These are phyloP conservation scores for Cheilosia vulpina DNA, from an alignment of 2,888 invertebrate genomes.

Conservation along the genomic window DNA sequence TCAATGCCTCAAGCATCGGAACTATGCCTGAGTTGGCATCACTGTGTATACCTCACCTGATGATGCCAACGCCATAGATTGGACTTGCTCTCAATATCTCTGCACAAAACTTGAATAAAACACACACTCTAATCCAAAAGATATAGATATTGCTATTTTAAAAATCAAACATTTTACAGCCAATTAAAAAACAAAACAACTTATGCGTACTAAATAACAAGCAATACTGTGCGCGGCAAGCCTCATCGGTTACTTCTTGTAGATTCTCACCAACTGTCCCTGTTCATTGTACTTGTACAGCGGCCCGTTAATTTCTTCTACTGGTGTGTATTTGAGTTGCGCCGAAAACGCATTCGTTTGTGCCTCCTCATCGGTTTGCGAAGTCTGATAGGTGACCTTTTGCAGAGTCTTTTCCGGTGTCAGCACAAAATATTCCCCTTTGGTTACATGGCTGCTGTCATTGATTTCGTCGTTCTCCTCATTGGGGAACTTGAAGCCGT, in stretches of 20 bases:
- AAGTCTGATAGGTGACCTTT: conserved; percentile 81
- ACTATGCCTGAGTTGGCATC: too few relatives aligned
- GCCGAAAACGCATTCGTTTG: conserved; percentile 81
- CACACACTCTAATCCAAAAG: neutral
- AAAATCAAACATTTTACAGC: conserved; percentile 17
- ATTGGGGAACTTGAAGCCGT: neutral
- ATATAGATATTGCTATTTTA: neutral
- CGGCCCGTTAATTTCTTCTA: conserved; percentile 82
- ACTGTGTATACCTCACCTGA: too few relatives aligned
- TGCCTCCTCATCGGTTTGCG: conserved; percentile 79
- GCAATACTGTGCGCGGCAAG: conserved; percentile 34
- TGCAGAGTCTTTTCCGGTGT: conserved; percentile 82
- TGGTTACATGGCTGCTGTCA: conserved; percentile 76
- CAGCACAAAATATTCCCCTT: conserved; percentile 83
- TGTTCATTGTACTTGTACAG: conserved; percentile 82
- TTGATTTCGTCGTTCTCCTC: conserved; percentile 69
- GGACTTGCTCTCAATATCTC: too few relatives aligned
- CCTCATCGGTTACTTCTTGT: conserved; percentile 77
- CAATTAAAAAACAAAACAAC: conserved; percentile 18
- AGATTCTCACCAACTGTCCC: conserved; percentile 81
- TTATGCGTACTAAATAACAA: conserved; percentile 40
- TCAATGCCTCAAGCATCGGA: too few relatives aligned
- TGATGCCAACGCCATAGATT: too few relatives aligned
- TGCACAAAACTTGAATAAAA: too few relatives aligned
- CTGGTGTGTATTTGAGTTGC: conserved; percentile 82